A percentile compares a stretch with the other conserved stretches of the same genome.
Conservation (phyloP, 2,113 vertebrate species). For the Coryphaenoides rupestris region DNA sequence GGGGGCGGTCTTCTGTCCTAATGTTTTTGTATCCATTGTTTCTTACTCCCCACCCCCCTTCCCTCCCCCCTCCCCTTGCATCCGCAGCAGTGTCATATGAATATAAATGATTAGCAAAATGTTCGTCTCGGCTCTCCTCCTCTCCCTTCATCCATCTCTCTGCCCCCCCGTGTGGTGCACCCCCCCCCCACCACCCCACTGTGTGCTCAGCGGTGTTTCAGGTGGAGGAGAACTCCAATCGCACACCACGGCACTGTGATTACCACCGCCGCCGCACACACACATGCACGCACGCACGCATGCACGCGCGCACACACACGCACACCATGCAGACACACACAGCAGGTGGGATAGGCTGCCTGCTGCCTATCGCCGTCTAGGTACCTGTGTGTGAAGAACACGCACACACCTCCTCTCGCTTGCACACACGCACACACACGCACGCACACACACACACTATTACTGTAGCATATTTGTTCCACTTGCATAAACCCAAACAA, state of each 20-base stretch:
- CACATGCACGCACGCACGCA: slow-evolving; percentile 23
- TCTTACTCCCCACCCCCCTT: no score
- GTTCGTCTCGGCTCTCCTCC: not conserved
- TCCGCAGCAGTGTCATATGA: not conserved
- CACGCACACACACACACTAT: not conserved
- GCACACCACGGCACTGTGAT: slow-evolving; percentile 45
- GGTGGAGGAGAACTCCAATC: slow-evolving; percentile 44
- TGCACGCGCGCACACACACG: no score
- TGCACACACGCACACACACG: not conserved
- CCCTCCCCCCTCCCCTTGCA: not conserved
- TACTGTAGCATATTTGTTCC: not conserved
- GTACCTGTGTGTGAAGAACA: slow-evolving; percentile 10
- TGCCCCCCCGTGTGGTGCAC: slow-evolving; percentile 23
- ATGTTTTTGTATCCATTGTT: no score
- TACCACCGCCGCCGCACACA: slow-evolving; percentile 15
- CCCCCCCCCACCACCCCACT: no score
- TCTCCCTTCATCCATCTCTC: not conserved
- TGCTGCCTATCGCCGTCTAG: not conserved
- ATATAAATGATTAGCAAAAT: not conserved
- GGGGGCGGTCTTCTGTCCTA: no score
- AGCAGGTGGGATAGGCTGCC: not conserved
- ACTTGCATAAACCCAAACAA: not conserved
- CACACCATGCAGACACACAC: not conserved
- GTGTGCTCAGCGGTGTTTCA: slow-evolving; percentile 41
- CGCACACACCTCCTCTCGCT: slow-evolving; percentile 1